Conservation (phyloP, 2,113 vertebrate species). For the Nesoenas mayeri region DNA sequence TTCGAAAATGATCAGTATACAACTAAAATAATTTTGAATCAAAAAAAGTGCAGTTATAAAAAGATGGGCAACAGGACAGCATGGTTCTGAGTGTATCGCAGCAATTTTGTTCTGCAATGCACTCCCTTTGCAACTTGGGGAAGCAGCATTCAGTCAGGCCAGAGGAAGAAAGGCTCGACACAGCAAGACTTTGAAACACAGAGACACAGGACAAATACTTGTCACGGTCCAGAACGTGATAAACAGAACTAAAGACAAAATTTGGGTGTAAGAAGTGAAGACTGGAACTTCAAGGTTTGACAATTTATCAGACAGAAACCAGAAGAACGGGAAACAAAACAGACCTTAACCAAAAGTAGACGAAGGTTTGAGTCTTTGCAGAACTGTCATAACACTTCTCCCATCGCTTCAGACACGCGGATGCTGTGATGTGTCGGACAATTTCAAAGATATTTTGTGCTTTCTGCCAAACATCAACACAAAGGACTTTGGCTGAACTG, state of each 20-base stretch:
- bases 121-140: neutral
- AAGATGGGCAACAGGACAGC: neutral
- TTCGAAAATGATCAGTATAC: neutral
- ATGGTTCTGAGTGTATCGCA: neutral
- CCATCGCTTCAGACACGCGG: accelerated
- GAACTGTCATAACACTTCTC: neutral
- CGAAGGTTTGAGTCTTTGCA: neutral
- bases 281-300: neutral
- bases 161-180: neutral
- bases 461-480: neutral
- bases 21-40: neutral
- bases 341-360: neutral
- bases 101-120: neutral
- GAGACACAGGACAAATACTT: neutral
- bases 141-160: neutral
- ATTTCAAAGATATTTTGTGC: neutral
- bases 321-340: neutral
- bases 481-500: neutral
- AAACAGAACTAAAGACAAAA: neutral
- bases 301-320: neutral
- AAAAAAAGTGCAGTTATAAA: neutral
- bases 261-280: neutral
- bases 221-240: neutral
- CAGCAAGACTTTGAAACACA: neutral
- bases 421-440: neutral